Conservation (phyloP, 1,140 invertebrate species). For the Lepidurus arcticus region DNA sequence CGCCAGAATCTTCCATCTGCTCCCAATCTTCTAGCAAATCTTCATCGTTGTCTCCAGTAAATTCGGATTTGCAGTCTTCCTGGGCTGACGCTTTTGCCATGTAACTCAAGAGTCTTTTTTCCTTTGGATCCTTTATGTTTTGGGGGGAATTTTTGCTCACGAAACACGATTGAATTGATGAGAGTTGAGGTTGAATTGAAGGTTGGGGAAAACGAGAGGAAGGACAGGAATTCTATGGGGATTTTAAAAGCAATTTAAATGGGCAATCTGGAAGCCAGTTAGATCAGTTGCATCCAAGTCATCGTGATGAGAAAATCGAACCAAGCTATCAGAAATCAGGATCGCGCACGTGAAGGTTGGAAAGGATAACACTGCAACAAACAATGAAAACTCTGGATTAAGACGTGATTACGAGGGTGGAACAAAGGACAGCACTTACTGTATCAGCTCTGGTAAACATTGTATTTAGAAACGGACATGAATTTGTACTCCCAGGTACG, state of each 20-base stretch:
- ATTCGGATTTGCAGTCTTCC: neutral
- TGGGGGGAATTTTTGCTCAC: too few species aligned
- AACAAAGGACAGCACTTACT: neutral
- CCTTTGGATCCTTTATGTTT: too few species aligned
- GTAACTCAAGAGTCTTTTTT: neutral
- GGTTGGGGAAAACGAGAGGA: too few species aligned
- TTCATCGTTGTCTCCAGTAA: neutral
- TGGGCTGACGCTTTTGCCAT: neutral
- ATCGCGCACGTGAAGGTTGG: neutral
- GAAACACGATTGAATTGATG: too few species aligned
- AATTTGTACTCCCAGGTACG: neutral
- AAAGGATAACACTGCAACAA: neutral
- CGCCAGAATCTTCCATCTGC: slow-evolving; percentile 16
- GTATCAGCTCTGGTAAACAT: neutral
- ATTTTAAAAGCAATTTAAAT: neutral
- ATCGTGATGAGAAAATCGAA: neutral
- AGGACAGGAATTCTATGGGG: neutral
- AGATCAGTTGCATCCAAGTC: neutral
- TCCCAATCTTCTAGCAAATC: neutral
- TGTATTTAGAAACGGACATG: neutral
- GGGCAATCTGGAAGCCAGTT: neutral
- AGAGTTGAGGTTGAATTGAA: too few species aligned
- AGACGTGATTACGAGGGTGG: neutral
- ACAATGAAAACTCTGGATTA: neutral
- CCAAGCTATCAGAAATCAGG: neutral